Percentiles rank a stretch among this genome's conserved stretches.
These are phyloP conservation scores for Perizoma affinitatum DNA, from an alignment of 2,888 invertebrate genomes.

Conservation along the genomic window DNA sequence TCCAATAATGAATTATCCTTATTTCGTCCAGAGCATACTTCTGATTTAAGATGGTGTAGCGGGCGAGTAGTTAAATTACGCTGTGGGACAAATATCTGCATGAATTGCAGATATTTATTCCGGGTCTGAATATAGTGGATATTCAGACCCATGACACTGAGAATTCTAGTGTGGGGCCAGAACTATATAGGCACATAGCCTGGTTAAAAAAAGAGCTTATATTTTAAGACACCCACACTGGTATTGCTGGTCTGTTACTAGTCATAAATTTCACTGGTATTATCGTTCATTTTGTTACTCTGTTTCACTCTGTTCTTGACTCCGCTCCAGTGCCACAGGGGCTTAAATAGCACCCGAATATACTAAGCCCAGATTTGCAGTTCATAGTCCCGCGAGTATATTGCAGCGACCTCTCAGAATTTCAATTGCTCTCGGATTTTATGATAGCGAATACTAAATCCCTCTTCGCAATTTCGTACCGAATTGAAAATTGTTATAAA, in stretches of 20 bases:
- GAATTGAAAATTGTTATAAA: constrained; percentile 14
- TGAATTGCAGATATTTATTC: too few relatives aligned
- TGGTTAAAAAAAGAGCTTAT: too few relatives aligned
- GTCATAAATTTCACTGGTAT: too few relatives aligned
- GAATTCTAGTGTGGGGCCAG: too few relatives aligned
- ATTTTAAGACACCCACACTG: too few relatives aligned
- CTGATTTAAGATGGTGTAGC: too few relatives aligned
- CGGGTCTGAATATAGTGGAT: neutral
- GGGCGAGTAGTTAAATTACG: too few relatives aligned
- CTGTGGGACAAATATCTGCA: too few relatives aligned
- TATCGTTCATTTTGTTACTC: neutral
- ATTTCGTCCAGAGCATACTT: neutral
- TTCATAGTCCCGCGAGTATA: constrained; percentile 16
- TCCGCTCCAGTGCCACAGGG: neutral
- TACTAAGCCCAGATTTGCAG: constrained; percentile 25
- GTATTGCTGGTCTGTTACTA: too few relatives aligned
- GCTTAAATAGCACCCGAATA: constrained; percentile 1
- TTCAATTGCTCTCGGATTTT: constrained; percentile 23
- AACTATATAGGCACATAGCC: too few relatives aligned
- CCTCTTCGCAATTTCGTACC: constrained; percentile 10
- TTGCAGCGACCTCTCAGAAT: constrained; percentile 16
- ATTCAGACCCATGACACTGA: neutral
- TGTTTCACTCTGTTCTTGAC: constrained; percentile 7
- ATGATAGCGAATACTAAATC: constrained; percentile 27
- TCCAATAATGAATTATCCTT: neutral